These are phyloP conservation scores for Falcaria lacertinaria DNA, from an alignment of 2,888 invertebrate genomes.

Conservation along the genomic window DNA sequence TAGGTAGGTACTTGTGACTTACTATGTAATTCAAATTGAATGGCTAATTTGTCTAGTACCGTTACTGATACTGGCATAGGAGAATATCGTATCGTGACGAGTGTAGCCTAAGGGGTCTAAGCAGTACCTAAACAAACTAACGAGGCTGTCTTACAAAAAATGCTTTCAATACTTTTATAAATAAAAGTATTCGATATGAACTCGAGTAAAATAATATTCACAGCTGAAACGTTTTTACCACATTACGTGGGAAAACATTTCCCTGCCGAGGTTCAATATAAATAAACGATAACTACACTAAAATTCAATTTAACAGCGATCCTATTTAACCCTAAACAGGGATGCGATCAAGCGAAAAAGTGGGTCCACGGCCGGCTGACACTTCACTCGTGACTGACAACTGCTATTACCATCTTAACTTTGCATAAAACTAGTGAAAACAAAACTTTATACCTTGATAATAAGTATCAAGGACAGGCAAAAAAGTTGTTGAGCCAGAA, in stretches of 20 bases:
- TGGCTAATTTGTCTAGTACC: no score
- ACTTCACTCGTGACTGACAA: constrained; percentile 60
- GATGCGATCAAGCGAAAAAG: constrained; percentile 68
- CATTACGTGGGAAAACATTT: background rate
- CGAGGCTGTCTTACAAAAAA: no score
- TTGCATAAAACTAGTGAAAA: constrained; percentile 16
- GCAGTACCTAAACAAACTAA: no score
- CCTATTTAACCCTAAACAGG: constrained; percentile 51
- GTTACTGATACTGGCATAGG: no score
- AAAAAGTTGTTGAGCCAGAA: constrained; percentile 25
- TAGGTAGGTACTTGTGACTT: no score
- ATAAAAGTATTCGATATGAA: no score
- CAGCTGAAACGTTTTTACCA: no score
- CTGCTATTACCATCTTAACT: constrained; percentile 29
- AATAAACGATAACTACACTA: constrained; percentile 8
- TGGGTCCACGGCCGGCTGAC: constrained; percentile 56
- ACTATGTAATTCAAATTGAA: no score
- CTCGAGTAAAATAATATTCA: no score
- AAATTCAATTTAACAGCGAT: constrained; percentile 24
- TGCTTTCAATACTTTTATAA: no score
- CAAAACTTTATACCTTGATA: constrained; percentile 12
- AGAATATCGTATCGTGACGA: no score
- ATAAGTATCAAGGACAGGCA: constrained; percentile 20
- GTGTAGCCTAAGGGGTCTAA: no score
- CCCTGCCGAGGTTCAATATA: background rate